These are phyloP conservation scores for Chaenodraco wilsoni DNA, from an alignment of 2,797 vertebrate genomes.

Conservation along the genomic window DNA sequence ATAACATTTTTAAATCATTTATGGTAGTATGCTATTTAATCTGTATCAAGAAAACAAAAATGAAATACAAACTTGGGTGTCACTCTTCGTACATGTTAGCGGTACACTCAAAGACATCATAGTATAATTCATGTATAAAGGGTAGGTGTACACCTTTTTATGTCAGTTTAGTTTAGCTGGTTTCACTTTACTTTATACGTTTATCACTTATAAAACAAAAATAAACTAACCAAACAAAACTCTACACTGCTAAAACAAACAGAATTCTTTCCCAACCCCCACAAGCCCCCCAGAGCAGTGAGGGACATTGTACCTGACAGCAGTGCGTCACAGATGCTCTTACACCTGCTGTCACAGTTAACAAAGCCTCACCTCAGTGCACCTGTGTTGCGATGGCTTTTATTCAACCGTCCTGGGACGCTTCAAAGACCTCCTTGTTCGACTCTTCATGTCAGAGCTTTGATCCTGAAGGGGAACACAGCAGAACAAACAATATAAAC, in stretches of 20 bases:
- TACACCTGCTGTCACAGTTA: slow-evolving; percentile 43
- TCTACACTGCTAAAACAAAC: neutral
- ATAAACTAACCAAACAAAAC: no score
- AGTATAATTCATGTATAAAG: no score
- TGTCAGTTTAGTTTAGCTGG: no score
- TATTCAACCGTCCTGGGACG: neutral
- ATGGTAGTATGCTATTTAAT: no score
- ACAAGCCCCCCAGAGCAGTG: neutral
- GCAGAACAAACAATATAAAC: slow-evolving; percentile 29
- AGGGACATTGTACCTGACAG: slow-evolving; percentile 26
- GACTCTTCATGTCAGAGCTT: slow-evolving; percentile 27
- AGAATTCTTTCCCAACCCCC: neutral
- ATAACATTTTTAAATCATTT: no score
- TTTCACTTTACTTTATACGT: no score
- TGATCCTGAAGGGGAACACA: slow-evolving; percentile 42
- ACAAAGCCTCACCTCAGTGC: slow-evolving; percentile 42
- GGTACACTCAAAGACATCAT: no score
- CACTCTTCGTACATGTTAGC: no score
- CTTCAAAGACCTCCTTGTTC: slow-evolving; percentile 27
- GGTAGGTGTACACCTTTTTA: no score
- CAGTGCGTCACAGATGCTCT: slow-evolving; percentile 44
- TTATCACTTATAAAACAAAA: no score
- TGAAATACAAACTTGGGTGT: neutral
- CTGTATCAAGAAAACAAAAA: neutral
- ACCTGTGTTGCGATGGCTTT: slow-evolving; percentile 18